Evolutionary conservation across 1,140 invertebrate genomes (phyloP), one percentile per base, ranked within the genome.

Genomic region (Micrasema minimum): DNA sequence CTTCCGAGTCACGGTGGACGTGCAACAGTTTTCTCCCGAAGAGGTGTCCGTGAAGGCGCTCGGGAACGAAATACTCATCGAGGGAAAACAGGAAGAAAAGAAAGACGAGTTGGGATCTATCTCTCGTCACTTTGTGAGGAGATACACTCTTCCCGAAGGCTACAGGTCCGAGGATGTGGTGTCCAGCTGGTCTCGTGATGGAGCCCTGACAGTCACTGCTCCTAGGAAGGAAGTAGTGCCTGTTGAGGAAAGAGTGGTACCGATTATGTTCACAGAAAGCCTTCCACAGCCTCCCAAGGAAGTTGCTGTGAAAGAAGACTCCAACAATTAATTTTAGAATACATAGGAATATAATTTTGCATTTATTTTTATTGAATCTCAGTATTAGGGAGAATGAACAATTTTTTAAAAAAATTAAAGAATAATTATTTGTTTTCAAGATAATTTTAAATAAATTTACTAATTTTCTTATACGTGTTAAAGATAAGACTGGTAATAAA

Each of bases 21-120:
- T 97, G 0, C 89, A 93, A 45, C 93, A 96, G 74, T 97, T 96
- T 78, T 83, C 88, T 41, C 93, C 94, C 0, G 90, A 92, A 50
- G 94, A 96, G 79, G 90, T 97, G 11, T 86, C 87, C 6, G 93
- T 97, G 0, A 94, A 93, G 78, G 92, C 90, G 0, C 87, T 89
- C 2, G 92, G 94, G 50, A 90, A 90, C 51, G 85, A 81, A 6
- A 83, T 93, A 0, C 77, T 91, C 0, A 84, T 93, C 0, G 88
- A 91, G 74, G 91, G 88, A 1, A 93, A 92, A 76, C 91, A 93
- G 59, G 90, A 93, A 72, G 91, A 93, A 76, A 90, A 91, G 62
- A 81, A 88, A 57, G 92, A 93, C 62, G 87, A 91, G 31, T 90
- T 92, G 70, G 92, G 92, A 0, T 90, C 79, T 72, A 88, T 93